Conservation (phyloP, 1,140 invertebrate species). For the Triops longicaudatus region DNA sequence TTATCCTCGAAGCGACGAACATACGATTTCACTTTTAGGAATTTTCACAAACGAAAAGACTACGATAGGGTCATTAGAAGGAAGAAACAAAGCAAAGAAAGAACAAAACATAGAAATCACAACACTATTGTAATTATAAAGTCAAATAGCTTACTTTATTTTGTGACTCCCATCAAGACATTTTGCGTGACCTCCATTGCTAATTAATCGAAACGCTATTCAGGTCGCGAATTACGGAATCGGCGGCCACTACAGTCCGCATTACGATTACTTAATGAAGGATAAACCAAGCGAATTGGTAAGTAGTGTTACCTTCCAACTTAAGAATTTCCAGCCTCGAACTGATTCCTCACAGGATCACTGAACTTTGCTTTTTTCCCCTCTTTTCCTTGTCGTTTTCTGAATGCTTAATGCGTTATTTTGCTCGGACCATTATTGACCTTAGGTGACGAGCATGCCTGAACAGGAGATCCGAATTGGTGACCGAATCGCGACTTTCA, state of each 20-base stretch:
- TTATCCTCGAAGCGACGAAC: too few relatives aligned
- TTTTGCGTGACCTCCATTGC: neutral
- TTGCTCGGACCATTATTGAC: too few relatives aligned
- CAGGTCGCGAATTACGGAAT: slow-evolving; percentile 53
- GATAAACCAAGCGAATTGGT: slow-evolving; percentile 36
- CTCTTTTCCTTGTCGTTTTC: neutral
- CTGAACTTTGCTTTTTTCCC: neutral
- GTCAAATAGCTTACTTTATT: neutral
- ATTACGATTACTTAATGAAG: slow-evolving; percentile 49
- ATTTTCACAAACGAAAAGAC: too few relatives aligned
- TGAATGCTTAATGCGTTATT: too few relatives aligned
- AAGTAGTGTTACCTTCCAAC: slow-evolving; percentile 30
- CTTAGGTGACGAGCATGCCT: slow-evolving; percentile 25
- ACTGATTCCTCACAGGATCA: neutral
- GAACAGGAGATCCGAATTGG: slow-evolving; percentile 37
- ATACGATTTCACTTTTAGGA: too few relatives aligned
- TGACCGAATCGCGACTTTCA: slow-evolving; percentile 49
- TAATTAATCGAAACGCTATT: slow-evolving; percentile 24
- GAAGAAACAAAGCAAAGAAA: too few relatives aligned
- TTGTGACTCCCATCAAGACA: neutral
- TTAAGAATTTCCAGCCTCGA: neutral
- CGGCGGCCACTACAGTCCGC: slow-evolving; percentile 58
- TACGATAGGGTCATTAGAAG: too few relatives aligned
- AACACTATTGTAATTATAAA: too few relatives aligned
- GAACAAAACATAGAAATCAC: too few relatives aligned